These are phyloP conservation scores for Orussus abietinus DNA, from an alignment of 1,140 invertebrate genomes.

Conservation along the genomic window DNA sequence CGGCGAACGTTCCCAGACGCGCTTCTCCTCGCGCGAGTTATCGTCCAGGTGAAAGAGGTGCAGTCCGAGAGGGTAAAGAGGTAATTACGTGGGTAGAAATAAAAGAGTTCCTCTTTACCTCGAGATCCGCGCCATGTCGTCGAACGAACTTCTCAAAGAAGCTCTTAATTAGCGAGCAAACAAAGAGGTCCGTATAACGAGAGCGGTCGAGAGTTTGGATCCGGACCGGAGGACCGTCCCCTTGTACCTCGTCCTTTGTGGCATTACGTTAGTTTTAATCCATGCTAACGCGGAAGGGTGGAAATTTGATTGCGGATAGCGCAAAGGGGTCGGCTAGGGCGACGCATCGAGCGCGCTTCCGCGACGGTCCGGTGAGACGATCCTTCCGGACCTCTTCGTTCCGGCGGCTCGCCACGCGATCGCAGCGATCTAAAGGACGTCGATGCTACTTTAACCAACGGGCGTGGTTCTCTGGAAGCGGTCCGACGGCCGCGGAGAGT, in stretches of 20 bases:
- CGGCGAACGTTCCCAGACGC: no score
- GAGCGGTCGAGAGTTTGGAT: not conserved
- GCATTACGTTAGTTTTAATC: slow-evolving; percentile 1
- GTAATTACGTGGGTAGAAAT: not conserved
- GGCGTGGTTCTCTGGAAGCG: no score
- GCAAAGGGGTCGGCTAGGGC: not conserved
- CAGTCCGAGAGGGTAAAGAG: not conserved
- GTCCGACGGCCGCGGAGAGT: no score
- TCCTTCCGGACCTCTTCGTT: slow-evolving; percentile 1
- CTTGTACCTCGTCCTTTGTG: not conserved
- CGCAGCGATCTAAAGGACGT: no score
- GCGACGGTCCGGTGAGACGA: not conserved
- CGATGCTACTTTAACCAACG: no score
- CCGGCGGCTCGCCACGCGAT: no score
- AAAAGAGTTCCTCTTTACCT: no score
- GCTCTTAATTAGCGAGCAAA: not conserved
- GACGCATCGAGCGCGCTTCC: no score
- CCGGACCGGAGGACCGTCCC: not conserved
- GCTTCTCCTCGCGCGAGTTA: no score
- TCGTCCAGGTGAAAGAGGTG: no score
- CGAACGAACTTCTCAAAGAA: not conserved
- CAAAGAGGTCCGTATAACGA: not conserved
- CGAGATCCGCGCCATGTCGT: no score
- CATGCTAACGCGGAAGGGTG: not conserved
- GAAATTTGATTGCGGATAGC: not conserved